Base-by-base conservation (phyloP, 2,113 vertebrate genomes). In the Perccottus glenii region DNA sequence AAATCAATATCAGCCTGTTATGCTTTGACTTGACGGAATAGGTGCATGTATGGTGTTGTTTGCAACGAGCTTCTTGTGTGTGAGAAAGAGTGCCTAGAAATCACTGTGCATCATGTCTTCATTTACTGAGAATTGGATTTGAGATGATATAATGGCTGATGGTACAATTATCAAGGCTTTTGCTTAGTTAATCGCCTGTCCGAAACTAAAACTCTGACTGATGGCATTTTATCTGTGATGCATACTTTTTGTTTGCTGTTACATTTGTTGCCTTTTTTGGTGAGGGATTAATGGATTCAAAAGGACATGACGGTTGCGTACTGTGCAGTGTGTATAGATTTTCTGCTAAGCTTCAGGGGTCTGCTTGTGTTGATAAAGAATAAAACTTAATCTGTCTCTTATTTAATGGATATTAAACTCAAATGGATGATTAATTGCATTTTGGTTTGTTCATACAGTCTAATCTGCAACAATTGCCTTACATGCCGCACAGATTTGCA, bases 271-370 rank as follows among this genome's bases (percentile, higher is more conserved):
- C 66, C 68, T 80, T 85, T 27, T 81, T 83, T 87, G 86, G 71
- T 44, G 60, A 80, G 60, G 88, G 86, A 91, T 89, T 90, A 88
- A 91, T 89, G 86, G 77, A 87, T 83, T 83, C 66, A 77, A 86
- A 78, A 78, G 78, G 80, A 82, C 83, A 86, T 81, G 80, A 83
- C 83, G 76, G 81, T 78, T 70, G 53, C 77, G 70, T 82, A 78
- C 77, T 87, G 75, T 83, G 78, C 66, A 82, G 73, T 73, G 63
- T 81, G 78, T 78, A 86, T 82, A 84, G 81, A 87, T 84, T 87
- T 78, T 74, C 73, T 68, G 65, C 60, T 78, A 60, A 79, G 83
- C 84, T 64, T 11, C 9, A 78, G 56, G 80, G 68, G 79, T 90
- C 81, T 89, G 80, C 80, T 82, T 81, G 64, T 82, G 85, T 87